phyloP scores from a whole-genome alignment of 2,888 invertebrate genomes.

The Ophraella communa region DNA sequence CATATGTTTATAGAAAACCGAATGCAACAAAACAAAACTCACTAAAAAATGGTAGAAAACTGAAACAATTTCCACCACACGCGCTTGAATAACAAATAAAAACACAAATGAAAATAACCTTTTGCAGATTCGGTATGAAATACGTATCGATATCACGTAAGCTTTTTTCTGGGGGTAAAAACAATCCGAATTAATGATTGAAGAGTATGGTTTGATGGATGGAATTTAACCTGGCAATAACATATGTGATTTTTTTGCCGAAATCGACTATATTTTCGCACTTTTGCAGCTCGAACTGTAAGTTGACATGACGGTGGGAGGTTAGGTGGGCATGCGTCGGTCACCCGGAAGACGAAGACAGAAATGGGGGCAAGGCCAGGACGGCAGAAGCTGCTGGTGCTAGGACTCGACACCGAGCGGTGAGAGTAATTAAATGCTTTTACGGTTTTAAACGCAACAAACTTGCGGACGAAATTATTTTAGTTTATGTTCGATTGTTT shows the following conservation, averaged over 20 bases:
- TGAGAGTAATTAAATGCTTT: constrained; percentile 19
- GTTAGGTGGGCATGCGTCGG: constrained; percentile 48
- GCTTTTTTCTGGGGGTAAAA: background rate
- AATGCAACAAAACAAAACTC: background rate
- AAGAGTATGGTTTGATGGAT: background rate
- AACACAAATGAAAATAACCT: background rate
- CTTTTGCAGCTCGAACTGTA: constrained; percentile 53
- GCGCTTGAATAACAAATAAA: too few relatives aligned
- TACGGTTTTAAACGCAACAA: constrained; percentile 7
- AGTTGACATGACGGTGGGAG: constrained; percentile 49
- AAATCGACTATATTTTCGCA: constrained; percentile 34
- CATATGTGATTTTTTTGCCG: background rate
- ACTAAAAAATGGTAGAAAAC: constrained; percentile 5
- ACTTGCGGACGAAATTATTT: background rate
- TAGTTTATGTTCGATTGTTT: background rate
- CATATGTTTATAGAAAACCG: constrained; percentile 26
- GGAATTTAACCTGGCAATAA: background rate
- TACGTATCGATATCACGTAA: background rate
- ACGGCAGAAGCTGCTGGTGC: constrained; percentile 37
- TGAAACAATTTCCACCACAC: too few relatives aligned
- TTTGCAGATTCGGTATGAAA: background rate
- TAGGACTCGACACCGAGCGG: constrained; percentile 9
- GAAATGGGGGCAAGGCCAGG: constrained; percentile 51
- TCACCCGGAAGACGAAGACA: constrained; percentile 47
- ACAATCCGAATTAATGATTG: background rate